These are phyloP conservation scores for Percopsis omiscomaycus DNA, from an alignment of 2,797 vertebrate species.

Conservation along the genomic window DNA sequence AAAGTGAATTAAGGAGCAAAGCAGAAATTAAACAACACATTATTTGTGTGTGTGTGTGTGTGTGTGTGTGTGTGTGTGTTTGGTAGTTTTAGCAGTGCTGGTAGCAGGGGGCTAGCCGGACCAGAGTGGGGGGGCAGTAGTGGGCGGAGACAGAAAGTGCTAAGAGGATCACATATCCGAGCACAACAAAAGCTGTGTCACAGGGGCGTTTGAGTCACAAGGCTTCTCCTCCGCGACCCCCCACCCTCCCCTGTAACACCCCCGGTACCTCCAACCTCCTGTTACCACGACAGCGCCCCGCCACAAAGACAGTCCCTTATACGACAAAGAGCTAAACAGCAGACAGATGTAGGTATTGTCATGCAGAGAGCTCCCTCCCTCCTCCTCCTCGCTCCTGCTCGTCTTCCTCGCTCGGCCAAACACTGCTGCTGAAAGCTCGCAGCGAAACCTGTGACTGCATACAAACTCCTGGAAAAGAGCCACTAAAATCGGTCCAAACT, in stretches of 20 bases:
- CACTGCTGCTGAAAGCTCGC: conserved; percentile 16
- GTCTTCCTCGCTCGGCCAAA: conserved; percentile 47
- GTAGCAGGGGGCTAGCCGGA: neutral
- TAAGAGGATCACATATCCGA: conserved; percentile 98
- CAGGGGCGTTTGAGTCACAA: conserved; percentile 93
- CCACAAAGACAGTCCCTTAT: conserved; percentile 85
- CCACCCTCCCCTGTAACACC: conserved; percentile 49
- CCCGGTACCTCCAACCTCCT: conserved; percentile 89
- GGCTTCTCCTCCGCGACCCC: conserved; percentile 79
- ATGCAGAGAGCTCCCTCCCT: conserved; percentile 80
- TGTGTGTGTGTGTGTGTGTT: conserved; percentile 13
- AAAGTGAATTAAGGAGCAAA: conserved; percentile 5
- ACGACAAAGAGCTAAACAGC: conserved; percentile 90
- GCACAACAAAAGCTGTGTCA: conserved; percentile 97
- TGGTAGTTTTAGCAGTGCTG: conserved; percentile 39
- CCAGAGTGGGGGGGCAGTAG: conserved; percentile 50
- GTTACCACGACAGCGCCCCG: conserved; percentile 90
- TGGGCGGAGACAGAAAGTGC: conserved; percentile 83
- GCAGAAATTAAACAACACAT: conserved; percentile 31
- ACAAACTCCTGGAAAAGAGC: conserved; percentile 51
- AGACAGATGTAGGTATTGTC: conserved; percentile 98
- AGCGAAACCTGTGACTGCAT: conserved; percentile 13
- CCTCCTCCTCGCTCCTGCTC: conserved; percentile 6
- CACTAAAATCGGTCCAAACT: conserved; percentile 24
- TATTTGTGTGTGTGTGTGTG: conserved; percentile 28